phyloP scores from a whole-genome alignment of 2,888 invertebrate species.

The Trissonchulus latispiculum region DNA sequence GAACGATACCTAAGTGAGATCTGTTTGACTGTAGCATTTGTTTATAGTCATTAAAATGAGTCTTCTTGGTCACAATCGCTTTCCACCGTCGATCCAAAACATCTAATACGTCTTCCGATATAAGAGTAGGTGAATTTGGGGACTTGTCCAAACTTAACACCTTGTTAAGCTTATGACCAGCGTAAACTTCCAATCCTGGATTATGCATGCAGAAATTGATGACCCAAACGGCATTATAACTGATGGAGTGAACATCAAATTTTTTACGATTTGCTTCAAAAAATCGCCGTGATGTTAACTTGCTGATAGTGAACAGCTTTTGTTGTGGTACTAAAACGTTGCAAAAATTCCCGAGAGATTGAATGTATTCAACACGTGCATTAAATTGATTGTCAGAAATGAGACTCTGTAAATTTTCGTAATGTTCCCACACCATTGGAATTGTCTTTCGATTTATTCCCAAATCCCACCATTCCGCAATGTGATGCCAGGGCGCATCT shows the following conservation, averaged over 20 bases:
- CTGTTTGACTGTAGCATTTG: too few relatives aligned
- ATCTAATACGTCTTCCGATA: background rate
- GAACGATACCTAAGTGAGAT: too few relatives aligned
- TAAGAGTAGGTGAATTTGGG: background rate
- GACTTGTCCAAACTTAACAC: background rate
- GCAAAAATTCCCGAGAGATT: too few relatives aligned
- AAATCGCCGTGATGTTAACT: background rate
- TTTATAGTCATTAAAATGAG: background rate
- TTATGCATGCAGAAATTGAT: background rate
- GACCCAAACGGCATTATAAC: background rate
- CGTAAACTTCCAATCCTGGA: background rate
- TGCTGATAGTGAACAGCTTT: too few relatives aligned
- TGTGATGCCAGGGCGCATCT: too few relatives aligned
- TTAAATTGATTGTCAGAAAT: too few relatives aligned
- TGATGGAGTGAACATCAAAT: background rate
- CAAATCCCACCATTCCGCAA: too few relatives aligned
- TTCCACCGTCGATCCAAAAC: background rate
- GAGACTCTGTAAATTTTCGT: too few relatives aligned
- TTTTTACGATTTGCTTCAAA: background rate
- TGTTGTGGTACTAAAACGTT: too few relatives aligned
- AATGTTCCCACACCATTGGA: too few relatives aligned
- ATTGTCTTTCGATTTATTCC: too few relatives aligned
- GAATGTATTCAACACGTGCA: too few relatives aligned
- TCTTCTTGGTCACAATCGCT: background rate
- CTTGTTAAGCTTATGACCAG: background rate